Evolutionary conservation across 2,797 vertebrate genomes (phyloP), one percentile per base, ranked within the genome.

Genomic region (Sphenopsis melanotis): DNA sequence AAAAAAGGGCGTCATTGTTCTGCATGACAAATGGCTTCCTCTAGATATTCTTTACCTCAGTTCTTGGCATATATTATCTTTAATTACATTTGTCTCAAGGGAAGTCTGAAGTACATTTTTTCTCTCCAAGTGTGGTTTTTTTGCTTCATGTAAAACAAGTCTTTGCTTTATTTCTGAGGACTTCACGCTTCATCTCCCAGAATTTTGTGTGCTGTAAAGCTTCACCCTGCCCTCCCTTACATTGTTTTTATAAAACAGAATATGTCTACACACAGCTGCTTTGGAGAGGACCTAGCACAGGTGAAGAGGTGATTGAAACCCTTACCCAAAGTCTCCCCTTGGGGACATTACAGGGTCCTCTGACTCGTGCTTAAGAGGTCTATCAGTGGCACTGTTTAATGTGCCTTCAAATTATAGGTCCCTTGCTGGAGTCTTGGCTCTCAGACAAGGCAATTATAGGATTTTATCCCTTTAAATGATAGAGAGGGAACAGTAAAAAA

Each of bases 1-100:
- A 89, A 92, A 95, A 85, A 23, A 71, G 32, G 22, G 15, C 0
- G 0, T 87, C 75, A 78, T 44, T 87, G 68, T 68, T 89, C 89
- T 80, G 57, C 53, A 36, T 87, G 90, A 96, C 82, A 96, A 95
- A 95, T 87, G 71, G 36, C 71, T 95, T 95, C 72, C 84, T 92
- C 78, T 71, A 57, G 46, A 66, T 85, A 64, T 53, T 89, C 84
- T 78, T 85, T 85, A 64, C 57, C 50, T 83, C 83, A 44, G 6
- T 68, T 92, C 87, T 91, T 89, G 64, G 68, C 71, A 78, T 68
- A 57, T 53, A 47, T 92, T 96, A 77, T 75, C 75, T 93, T 50
- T 83, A 84, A 90, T 68, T 74, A 57, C 52, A 19, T 89, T 93
- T 89, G 84, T 89, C 84, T 84, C 89, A 77, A 95, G 53, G 75